A percentile compares a stretch with the other conserved stretches of the same genome.
Evolutionary conservation across 2,888 invertebrate genomes (phyloP).

Genomic region (Vesta saturnalis): DNA sequence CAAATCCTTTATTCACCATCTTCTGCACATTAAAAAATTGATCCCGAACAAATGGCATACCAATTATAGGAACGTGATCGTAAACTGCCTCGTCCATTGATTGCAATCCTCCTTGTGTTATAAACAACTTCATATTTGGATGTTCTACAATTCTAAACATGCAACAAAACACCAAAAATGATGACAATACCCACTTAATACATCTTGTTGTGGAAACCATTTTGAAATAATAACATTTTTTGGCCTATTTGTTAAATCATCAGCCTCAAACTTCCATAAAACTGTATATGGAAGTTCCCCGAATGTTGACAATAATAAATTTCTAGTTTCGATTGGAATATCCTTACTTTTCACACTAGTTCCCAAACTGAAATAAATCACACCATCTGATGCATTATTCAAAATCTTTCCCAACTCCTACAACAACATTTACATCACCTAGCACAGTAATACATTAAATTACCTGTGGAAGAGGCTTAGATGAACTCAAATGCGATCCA

Average conservation of each 20-base stretch:
- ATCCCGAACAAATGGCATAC: neutral
- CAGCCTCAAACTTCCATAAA: neutral
- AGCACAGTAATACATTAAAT: neutral
- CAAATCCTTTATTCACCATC: neutral
- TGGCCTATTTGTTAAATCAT: neutral
- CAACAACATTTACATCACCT: neutral
- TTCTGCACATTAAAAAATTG: neutral
- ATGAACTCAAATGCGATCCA: no score
- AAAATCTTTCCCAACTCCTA: neutral
- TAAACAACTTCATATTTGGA: neutral
- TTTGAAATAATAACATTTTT: neutral
- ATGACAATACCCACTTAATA: neutral
- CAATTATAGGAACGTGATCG: neutral
- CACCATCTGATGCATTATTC: neutral
- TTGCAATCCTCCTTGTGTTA: neutral
- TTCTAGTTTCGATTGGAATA: neutral
- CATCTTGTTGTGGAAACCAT: neutral
- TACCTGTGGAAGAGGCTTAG: neutral
- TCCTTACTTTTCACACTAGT: neutral
- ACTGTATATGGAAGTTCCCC: neutral
- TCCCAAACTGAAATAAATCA: slow-evolving; percentile 13
- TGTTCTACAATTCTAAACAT: neutral
- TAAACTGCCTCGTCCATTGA: neutral
- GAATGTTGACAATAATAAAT: neutral
- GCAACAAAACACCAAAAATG: neutral